Base-by-base conservation (phyloP, 2,113 vertebrate species). In the Naja naja region DNA sequence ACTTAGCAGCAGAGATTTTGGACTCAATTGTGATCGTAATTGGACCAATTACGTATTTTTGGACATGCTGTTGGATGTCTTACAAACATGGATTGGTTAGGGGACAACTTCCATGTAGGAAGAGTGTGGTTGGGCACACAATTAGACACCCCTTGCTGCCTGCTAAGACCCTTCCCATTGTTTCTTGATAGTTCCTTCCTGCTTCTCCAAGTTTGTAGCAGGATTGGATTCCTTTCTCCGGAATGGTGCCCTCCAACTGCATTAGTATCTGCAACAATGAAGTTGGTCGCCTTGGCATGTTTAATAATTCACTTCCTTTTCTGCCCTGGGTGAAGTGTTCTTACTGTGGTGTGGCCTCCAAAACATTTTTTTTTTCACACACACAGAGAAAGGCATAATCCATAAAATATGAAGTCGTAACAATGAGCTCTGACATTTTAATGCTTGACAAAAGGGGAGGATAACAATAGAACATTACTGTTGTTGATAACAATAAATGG, bases 261-360 rank as follows among this genome's bases (percentile, higher is more conserved):
- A 27, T 90, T 14, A 39, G 0, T 89, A 20, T 93, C 92, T 94
- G 89, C 55, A 47, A 22, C 90, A 91, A 90, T 93, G 87, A 94
- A 91, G 89, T 89, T 2, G 20, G 10, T 47, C 9, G 0, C 92
- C 16, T 22, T 22, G 1, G 93, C 95, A n/a, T 91, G 16, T 0
- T 93, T 93, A 94, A 88, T 91, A 93, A 74, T 92, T 94, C 90
- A 91, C 34, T 95, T 94, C 54, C 39, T 93, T 23, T 39, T 89
- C 27, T 10, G 20, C 14, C 69, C 5, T 94, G 1, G 2, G 52
- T 94, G 55, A 25, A 90, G 2, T 54, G n/a, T 5, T 8, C 92
- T 43, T 81, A 88, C 90, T 91, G 43, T 60, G 87, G 8, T 49
- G 45, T 91, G 69, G 54, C 16, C 88, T 96, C 90, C 88, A 56